Evolutionary conservation across 2,797 vertebrate species (phyloP).

Genomic region (Anguilla pacifica): DNA sequence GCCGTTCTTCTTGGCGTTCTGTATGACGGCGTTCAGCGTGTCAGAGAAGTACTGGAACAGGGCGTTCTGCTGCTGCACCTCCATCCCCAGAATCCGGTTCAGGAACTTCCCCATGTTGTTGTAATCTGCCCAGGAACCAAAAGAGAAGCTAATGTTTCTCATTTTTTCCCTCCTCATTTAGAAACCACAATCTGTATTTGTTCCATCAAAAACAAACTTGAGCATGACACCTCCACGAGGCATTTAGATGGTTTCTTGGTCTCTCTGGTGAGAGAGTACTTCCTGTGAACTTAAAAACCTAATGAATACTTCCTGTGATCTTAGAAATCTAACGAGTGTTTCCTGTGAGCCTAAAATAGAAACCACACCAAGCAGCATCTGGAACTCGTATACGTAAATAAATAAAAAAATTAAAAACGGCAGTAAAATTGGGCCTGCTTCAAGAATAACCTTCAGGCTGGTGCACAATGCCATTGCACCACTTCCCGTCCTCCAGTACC

Average conservation of each 20-base stretch:
- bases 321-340: no score
- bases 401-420: neutral
- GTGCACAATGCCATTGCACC: neutral
- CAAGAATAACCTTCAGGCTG: neutral
- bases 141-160: neutral
- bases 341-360: neutral
- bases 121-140: slow-evolving; percentile 78
- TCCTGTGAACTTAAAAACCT: no score
- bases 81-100: slow-evolving; percentile 97
- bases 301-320: no score
- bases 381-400: neutral
- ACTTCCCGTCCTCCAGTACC: neutral
- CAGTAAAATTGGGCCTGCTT: neutral
- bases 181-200: neutral
- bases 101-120: slow-evolving; percentile 99
- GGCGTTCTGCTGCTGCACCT: slow-evolving; percentile 95
- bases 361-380: neutral
- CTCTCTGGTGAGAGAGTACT: no score
- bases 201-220: no score
- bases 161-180: neutral
- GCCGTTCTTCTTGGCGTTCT: slow-evolving; percentile 96
- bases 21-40: slow-evolving; percentile 90
- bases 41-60: slow-evolving; percentile 98
- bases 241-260: neutral
- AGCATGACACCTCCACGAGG: no score